A percentile compares a stretch with the other conserved stretches of the same genome.
These are phyloP conservation scores for Oncorhynchus tshawytscha DNA, from an alignment of 2,113 vertebrate species.

Conservation along the genomic window DNA sequence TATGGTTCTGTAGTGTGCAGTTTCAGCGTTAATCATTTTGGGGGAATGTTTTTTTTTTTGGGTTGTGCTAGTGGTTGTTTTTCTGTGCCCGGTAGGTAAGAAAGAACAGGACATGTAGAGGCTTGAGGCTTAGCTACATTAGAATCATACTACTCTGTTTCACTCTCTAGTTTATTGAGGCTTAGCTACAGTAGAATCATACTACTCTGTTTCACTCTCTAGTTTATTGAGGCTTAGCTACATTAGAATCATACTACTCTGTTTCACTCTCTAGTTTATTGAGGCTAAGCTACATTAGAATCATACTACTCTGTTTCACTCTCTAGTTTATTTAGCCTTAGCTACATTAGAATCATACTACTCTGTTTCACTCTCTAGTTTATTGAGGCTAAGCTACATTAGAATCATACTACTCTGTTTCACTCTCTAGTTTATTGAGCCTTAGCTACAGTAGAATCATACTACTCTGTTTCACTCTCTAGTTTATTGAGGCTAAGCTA, in stretches of 20 bases:
- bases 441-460: conserved; percentile 21
- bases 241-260: conserved; percentile 50
- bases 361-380: too few species aligned
- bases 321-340: neutral
- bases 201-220: conserved; percentile 44
- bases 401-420: too few species aligned
- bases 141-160: too few species aligned
- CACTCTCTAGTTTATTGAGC: too few species aligned
- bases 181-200: conserved; percentile 20
- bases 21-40: conserved; percentile 63
- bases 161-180: too few species aligned
- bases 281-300: conserved; percentile 7
- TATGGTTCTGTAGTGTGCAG: conserved; percentile 64
- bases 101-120: conserved; percentile 28
- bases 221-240: too few species aligned
- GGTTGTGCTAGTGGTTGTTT: conserved; percentile 12
- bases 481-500: too few species aligned
- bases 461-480: conserved; percentile 43
- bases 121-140: conserved; percentile 20
- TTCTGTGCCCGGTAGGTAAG: conserved; percentile 3
- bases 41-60: conserved; percentile 35
- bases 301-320: conserved; percentile 46
- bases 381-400: too few species aligned
- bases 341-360: conserved; percentile 27
- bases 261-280: conserved; percentile 5